Base-by-base conservation (phyloP, 1,140 invertebrate genomes). In the Magallana gigas region DNA sequence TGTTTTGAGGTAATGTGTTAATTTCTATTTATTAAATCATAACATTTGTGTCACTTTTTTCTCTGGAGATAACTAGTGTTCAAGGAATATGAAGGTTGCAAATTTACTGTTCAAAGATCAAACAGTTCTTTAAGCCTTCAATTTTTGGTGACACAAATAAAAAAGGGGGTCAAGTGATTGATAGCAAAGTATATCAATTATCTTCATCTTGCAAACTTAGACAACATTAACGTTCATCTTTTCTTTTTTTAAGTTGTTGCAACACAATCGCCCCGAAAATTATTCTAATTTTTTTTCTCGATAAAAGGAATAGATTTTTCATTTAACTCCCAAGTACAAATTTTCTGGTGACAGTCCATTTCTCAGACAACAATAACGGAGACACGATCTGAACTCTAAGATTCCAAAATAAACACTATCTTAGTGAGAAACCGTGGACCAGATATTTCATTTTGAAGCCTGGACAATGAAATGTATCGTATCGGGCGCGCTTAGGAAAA, bases 381-480 rank as follows among this genome's bases (percentile, higher is more conserved):
- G 60, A 64, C 60, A 64, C 16, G 60, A 64, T n/a, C 60, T 64
- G 60, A 64, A 64, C 60, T 64, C 60, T 64, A 16, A 64, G 60
- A n/a, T 64, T 64, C 60, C 60, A 64, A 64, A 64, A 64, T 64
- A 64, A 64, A 64, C 60, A 64, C 18, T 16, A 7, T 64, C 60
- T 64, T 16, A 18, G 60, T 16, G 60, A 64, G 60, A 64, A 64
- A n/a, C 60, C 18, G 60, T 16, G 18, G 60, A 64, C 60, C 8
- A 64, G 60, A 64, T 64, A 64, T 64, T 64, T 64, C 60, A 64
- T 64, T 64, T 64, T 64, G 60, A 64, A 64, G 60, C 60, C 14
- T 64, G 60, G 60, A 64, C 60, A 64, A 64, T 64, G 60, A 64
- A 64, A 7, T 16, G 60, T 64, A 16, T 64, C 60, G 60, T 64